Evolutionary conservation across 2,888 invertebrate species (phyloP).

Genomic region (Teleogryllus oceanicus): DNA sequence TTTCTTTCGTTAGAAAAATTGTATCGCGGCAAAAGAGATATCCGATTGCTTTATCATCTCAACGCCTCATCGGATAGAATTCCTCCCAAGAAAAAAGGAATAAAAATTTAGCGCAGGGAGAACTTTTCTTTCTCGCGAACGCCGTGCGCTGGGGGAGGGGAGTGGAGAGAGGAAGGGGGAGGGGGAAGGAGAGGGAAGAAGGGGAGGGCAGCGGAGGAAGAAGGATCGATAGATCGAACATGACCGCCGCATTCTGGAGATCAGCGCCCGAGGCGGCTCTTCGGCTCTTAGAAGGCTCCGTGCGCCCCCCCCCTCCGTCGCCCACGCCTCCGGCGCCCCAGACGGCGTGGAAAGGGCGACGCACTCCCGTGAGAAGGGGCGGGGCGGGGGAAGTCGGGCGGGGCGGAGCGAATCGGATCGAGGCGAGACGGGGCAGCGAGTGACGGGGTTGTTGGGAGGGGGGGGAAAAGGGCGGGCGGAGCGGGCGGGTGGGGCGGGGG

Average conservation of each 20-base stretch:
- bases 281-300: background rate
- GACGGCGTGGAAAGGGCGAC: no score
- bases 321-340: background rate
- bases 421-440: no score
- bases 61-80: background rate
- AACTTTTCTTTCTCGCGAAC: background rate
- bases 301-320: background rate
- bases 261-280: background rate
- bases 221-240: slow-evolving; percentile 18
- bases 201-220: background rate
- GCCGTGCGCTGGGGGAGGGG: background rate
- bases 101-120: slow-evolving; percentile 6
- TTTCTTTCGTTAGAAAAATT: slow-evolving; percentile 18
- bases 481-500: no score
- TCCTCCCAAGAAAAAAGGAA: slow-evolving; percentile 5
- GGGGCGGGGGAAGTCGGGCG: no score
- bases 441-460: no score
- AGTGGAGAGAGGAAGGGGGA: background rate
- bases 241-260: slow-evolving; percentile 18
- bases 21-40: slow-evolving; percentile 18
- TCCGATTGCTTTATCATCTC: slow-evolving; percentile 18
- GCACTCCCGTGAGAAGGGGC: no score
- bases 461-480: no score
- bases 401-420: no score
- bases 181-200: background rate